These are phyloP conservation scores for Scaptomyza flava DNA, from an alignment of 2,888 invertebrate genomes.

Conservation along the genomic window DNA sequence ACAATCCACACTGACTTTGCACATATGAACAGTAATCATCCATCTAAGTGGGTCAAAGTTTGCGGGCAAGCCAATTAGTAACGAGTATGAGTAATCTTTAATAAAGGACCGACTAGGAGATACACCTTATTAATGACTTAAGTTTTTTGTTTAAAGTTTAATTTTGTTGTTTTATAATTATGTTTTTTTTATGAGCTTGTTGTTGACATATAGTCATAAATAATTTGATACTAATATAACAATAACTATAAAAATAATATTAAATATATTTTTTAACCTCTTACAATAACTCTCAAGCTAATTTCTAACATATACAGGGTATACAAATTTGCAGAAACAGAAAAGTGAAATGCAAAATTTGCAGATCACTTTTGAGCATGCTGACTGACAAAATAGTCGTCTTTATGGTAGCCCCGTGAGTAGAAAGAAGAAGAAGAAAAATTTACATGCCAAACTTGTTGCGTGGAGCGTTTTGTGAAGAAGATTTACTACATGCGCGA, in stretches of 20 bases:
- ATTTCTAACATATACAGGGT: not conserved
- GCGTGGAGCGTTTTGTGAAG: slow-evolving; percentile 16
- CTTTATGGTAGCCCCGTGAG: slow-evolving; percentile 12
- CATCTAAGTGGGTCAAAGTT: slow-evolving; percentile 60
- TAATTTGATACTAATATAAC: too few relatives aligned
- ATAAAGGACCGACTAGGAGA: not conserved
- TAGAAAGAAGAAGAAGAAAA: slow-evolving; percentile 1
- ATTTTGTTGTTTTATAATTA: too few relatives aligned
- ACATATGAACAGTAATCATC: slow-evolving; percentile 35
- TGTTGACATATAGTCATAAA: not conserved
- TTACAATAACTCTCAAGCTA: too few relatives aligned
- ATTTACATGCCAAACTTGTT: slow-evolving; percentile 54
- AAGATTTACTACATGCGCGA: slow-evolving; percentile 68
- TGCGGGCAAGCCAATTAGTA: slow-evolving; percentile 51
- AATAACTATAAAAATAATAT: too few relatives aligned
- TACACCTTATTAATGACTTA: not conserved
- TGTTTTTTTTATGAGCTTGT: not conserved
- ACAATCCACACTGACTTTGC: slow-evolving; percentile 54
- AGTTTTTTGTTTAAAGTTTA: too few relatives aligned
- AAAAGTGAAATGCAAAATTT: slow-evolving; percentile 12
- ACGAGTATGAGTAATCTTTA: not conserved
- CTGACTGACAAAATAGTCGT: slow-evolving; percentile 36
- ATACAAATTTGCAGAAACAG: slow-evolving; percentile 5
- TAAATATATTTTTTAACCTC: too few relatives aligned
- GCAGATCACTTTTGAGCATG: slow-evolving; percentile 38